Evolutionary conservation across 2,888 invertebrate genomes (phyloP).

Genomic region (Matsumyia berberina): DNA sequence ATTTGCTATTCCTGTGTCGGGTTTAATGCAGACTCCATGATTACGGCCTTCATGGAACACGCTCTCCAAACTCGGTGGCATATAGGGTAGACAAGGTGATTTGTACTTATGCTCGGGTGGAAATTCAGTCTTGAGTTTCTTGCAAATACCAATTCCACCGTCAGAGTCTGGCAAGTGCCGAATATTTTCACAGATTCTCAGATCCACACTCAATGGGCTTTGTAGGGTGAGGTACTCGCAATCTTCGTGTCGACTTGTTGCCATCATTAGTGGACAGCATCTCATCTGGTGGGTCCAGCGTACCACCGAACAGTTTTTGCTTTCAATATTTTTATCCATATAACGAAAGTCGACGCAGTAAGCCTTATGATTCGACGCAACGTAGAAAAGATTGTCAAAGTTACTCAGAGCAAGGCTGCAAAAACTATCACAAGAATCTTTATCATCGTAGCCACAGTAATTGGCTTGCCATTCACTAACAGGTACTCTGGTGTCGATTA

Average conservation of each 20-base stretch:
- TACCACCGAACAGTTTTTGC: constrained; percentile 51
- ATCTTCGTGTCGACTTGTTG: constrained; percentile 76
- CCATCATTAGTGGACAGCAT: constrained; percentile 80
- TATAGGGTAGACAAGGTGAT: constrained; percentile 80
- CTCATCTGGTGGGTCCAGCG: constrained; percentile 82
- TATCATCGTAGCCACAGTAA: constrained; percentile 39
- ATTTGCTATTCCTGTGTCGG: constrained; percentile 78
- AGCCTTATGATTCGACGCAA: constrained; percentile 81
- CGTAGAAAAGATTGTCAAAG: constrained; percentile 80
- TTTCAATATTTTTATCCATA: constrained; percentile 77
- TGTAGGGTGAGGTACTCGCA: constrained; percentile 80
- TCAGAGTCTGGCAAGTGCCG: constrained; percentile 37
- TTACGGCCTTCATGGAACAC: constrained; percentile 77
- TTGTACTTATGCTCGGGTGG: constrained; percentile 68
- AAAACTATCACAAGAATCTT: constrained; percentile 79
- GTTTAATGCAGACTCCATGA: constrained; percentile 78
- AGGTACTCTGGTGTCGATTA: constrained; percentile 80
- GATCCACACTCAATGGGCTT: constrained; percentile 79
- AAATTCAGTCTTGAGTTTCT: constrained; percentile 21
- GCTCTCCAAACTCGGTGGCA: constrained; percentile 79
- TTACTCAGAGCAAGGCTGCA: constrained; percentile 79
- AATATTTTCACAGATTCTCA: constrained; percentile 80
- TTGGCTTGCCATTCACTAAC: constrained; percentile 77
- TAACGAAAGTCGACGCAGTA: constrained; percentile 81
- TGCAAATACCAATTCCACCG: neutral